phyloP scores from a whole-genome alignment of 2,888 invertebrate genomes.

The Protula sp. region DNA sequence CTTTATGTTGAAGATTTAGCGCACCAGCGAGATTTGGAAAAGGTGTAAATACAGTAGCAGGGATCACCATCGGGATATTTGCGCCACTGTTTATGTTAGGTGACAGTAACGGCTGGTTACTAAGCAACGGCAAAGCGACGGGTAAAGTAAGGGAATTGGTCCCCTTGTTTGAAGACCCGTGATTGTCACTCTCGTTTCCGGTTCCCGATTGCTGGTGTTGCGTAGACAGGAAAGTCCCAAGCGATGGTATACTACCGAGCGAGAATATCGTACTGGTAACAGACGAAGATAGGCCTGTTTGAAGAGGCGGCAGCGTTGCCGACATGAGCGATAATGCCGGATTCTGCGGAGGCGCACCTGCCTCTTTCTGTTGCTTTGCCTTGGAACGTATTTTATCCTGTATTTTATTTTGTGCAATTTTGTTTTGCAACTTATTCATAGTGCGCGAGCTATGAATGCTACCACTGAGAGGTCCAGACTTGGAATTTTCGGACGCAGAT shows the following conservation, averaged over 20 bases:
- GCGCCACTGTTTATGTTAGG: too few relatives aligned
- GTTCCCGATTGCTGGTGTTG: not conserved
- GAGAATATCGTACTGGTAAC: not conserved
- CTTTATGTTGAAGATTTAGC: too few relatives aligned
- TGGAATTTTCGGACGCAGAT: not conserved
- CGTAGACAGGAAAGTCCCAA: not conserved
- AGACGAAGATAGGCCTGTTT: not conserved
- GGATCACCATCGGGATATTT: not conserved
- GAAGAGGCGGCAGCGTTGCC: not conserved
- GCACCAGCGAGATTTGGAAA: not conserved
- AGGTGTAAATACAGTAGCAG: not conserved
- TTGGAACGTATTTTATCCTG: constrained; percentile 38
- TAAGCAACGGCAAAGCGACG: not conserved
- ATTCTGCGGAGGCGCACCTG: not conserved
- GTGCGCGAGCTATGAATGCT: constrained; percentile 45
- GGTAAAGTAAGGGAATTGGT: not conserved
- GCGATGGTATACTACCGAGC: not conserved
- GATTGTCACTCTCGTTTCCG: too few relatives aligned
- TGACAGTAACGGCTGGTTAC: not conserved
- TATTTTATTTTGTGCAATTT: constrained; percentile 54
- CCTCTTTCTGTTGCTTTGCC: not conserved
- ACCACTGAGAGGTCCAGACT: not conserved
- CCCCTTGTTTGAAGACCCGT: too few relatives aligned
- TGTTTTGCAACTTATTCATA: constrained; percentile 52
- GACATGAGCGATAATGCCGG: not conserved